Evolutionary conservation across 2,113 vertebrate species (phyloP).

Genomic region (Thunnus thynnus): DNA sequence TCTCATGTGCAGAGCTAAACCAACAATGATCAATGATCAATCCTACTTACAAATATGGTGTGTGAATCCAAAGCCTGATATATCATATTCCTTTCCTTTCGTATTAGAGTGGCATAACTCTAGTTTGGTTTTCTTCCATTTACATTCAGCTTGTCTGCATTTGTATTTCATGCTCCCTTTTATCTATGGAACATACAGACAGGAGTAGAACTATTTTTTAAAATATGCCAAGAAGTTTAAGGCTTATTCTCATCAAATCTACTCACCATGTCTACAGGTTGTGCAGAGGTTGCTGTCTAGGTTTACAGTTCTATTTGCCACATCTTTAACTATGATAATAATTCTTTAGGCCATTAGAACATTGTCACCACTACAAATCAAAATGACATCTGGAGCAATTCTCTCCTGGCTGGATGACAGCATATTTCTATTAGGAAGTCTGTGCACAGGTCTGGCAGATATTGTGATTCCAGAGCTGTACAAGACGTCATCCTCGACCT

Average conservation of each 20-base stretch:
- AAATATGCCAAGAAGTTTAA: no score
- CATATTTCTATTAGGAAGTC: constrained; percentile 1
- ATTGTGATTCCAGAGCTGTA: constrained; percentile 5
- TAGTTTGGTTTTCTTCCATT: not conserved
- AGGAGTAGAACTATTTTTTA: no score
- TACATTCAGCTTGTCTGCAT: not conserved
- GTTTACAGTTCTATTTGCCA: not conserved
- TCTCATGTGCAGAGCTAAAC: no score
- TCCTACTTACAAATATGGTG: no score
- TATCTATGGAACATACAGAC: no score
- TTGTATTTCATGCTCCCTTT: not conserved
- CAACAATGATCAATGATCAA: no score
- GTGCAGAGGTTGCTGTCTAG: no score
- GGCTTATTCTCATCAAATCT: no score
- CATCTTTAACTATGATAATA: not conserved
- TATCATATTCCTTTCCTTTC: no score
- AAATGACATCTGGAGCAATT: not conserved
- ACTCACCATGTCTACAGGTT: no score
- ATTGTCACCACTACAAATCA: not conserved
- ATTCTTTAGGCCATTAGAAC: not conserved
- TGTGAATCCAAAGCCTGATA: no score
- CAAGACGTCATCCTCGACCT: constrained; percentile 4
- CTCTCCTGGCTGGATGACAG: not conserved
- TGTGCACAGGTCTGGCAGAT: constrained; percentile 1
- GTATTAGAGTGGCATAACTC: no score